A percentile compares a stretch with the other conserved stretches of the same genome.
These are phyloP conservation scores for Monopterus albus DNA, from an alignment of 2,113 vertebrate genomes.

Conservation along the genomic window DNA sequence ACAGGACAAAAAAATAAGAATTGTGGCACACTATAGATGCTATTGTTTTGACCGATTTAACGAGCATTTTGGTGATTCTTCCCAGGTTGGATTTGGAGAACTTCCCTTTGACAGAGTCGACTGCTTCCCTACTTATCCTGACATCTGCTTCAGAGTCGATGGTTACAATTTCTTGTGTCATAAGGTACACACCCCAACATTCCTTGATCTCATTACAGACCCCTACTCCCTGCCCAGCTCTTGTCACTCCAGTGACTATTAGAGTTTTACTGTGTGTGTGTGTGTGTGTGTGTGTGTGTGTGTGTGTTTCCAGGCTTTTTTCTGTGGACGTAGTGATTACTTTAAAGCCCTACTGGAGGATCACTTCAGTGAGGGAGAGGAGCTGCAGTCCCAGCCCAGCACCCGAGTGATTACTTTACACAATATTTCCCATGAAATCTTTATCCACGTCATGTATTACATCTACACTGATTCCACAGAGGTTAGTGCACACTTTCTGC, in stretches of 20 bases:
- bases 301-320: conserved; percentile 87
- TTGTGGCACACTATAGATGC: neutral
- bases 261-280: conserved; percentile 15
- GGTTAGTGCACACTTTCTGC: conserved; percentile 73
- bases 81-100: conserved; percentile 93
- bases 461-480: conserved; percentile 94
- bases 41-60: neutral
- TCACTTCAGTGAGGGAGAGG: conserved; percentile 93
- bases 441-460: conserved; percentile 91
- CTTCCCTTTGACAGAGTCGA: conserved; percentile 92
- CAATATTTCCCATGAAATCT: conserved; percentile 89
- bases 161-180: conserved; percentile 92
- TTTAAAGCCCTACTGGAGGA: conserved; percentile 95
- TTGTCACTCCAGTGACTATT: neutral
- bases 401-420: conserved; percentile 90
- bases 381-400: conserved; percentile 87
- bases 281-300: conserved; percentile 33
- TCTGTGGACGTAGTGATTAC: conserved; percentile 97
- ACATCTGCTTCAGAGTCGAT: conserved; percentile 91
- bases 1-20: neutral
- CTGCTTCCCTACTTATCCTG: conserved; percentile 89
- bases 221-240: rapidly evolving
- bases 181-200: conserved; percentile 82
- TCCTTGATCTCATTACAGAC: neutral
- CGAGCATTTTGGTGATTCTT: neutral